Evolutionary conservation across 2,797 vertebrate species (phyloP), one percentile per base, ranked within the genome.

Genomic region (Momotus momota): DNA sequence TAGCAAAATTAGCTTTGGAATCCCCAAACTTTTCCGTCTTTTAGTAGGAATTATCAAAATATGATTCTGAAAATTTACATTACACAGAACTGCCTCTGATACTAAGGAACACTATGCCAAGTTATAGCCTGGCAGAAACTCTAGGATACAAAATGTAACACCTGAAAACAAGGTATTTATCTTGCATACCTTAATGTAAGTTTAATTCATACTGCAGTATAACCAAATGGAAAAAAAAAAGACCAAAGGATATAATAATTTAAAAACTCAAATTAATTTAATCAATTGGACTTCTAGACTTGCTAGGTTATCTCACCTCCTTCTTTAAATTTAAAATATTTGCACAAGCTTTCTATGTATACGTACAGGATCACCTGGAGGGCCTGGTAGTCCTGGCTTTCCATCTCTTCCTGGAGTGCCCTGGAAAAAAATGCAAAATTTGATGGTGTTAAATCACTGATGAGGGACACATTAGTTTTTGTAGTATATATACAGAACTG

Each of bases 361-460:
- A 99, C 99, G 19, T 98, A 99, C 99, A 92, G 98, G 99, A 98
- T 99, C 99, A 97, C 99, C 99, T 92, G 99, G 99, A 86, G 99
- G 99, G 90, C 99, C 99, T 49, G 99, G 98, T 21, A 98, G 98
- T 78, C 99, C 99, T 73, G 98, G 99, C 71, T 97, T 98, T 84
- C 99, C 99, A 88, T 99, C 98, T 95, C 97, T 98, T 86, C 99
- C 99, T 69, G 99, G 98, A 93, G 98, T 88, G 70, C 99, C 99
- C 99, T 99, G 97, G 87, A 98, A 98, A 93, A 31, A 97, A 86
- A 92, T 41, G 8, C 9, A 60, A 43, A 75, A 86, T 96, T 61
- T 88, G 60, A 38, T 41, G 25, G 58, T 22, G 26, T 95, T 82
- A 69, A 86, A 51, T 43, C 29, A 38, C 6, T 46, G 49, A 33